Evolutionary conservation across 2,888 invertebrate genomes (phyloP).

Genomic region (Nomada ruficornis): DNA sequence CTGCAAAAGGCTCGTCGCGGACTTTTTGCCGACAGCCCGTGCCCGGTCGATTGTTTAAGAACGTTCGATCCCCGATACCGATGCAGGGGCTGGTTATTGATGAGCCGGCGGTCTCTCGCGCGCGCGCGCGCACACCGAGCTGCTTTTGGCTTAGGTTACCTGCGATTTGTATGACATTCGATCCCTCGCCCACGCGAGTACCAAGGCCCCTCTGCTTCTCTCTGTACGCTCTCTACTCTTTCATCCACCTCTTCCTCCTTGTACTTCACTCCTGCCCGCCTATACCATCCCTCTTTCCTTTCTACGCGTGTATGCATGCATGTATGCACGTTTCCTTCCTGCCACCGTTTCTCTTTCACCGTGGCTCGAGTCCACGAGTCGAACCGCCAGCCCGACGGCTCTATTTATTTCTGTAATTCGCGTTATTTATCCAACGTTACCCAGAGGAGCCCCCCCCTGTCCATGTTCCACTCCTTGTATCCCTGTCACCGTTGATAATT

Average conservation of each 20-base stretch:
- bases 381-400: conserved; percentile 76
- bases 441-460: conserved; percentile 42
- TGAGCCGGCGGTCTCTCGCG: conserved; percentile 68
- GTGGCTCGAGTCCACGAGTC: conserved; percentile 61
- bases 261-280: neutral
- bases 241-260: conserved; percentile 45
- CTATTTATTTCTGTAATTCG: conserved; percentile 79
- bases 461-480: conserved; percentile 45
- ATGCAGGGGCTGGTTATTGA: conserved; percentile 75
- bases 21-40: conserved; percentile 55
- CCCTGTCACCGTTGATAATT: conserved; percentile 63
- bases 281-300: conserved; percentile 27
- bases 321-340: conserved; percentile 1
- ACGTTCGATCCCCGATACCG: conserved; percentile 68
- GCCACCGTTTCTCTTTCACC: conserved; percentile 50
- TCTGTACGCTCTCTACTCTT: conserved; percentile 51
- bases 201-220: conserved; percentile 58
- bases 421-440: conserved; percentile 63
- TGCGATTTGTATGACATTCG: conserved; percentile 83
- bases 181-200: conserved; percentile 78
- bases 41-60: conserved; percentile 65
- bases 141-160: conserved; percentile 81
- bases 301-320: neutral
- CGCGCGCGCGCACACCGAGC: conserved; percentile 66
- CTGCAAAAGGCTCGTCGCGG: conserved; percentile 53